These are phyloP conservation scores for Acromyrmex heyeri DNA, from an alignment of 1,140 invertebrate genomes.

Conservation along the genomic window DNA sequence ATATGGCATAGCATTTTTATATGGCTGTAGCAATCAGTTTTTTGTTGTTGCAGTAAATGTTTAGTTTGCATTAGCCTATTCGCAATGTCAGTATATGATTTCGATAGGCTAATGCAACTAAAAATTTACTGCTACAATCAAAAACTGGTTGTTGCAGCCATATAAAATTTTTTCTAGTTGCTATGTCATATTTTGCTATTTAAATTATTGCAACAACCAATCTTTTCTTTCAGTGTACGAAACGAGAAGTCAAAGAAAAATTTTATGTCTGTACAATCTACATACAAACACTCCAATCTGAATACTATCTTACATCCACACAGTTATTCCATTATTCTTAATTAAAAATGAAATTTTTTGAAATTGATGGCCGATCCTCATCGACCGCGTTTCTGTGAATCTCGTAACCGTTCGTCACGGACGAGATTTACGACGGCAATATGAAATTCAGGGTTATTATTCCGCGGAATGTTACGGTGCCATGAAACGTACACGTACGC, in stretches of 20 bases:
- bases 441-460: conserved; percentile 26
- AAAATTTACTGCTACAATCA: too few species aligned
- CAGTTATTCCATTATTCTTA: neutral
- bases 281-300: neutral
- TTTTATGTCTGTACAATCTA: neutral
- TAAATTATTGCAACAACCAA: too few species aligned
- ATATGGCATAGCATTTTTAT: too few species aligned
- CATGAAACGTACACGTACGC: conserved; percentile 27
- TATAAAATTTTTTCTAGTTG: too few species aligned
- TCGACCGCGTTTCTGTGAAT: neutral
- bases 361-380: conserved; percentile 1
- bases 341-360: conserved; percentile 6
- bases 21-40: too few species aligned
- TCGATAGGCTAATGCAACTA: too few species aligned
- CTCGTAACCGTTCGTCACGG: neutral
- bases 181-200: too few species aligned
- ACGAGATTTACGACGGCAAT: conserved; percentile 37
- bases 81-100: too few species aligned
- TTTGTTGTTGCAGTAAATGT: too few species aligned
- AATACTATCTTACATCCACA: neutral
- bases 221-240: neutral
- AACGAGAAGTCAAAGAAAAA: neutral
- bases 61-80: too few species aligned
- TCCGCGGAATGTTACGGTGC: conserved; percentile 8
- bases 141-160: too few species aligned